phyloP scores from a whole-genome alignment of 1,140 invertebrate genomes.

The Panagrolaimus sp. region DNA sequence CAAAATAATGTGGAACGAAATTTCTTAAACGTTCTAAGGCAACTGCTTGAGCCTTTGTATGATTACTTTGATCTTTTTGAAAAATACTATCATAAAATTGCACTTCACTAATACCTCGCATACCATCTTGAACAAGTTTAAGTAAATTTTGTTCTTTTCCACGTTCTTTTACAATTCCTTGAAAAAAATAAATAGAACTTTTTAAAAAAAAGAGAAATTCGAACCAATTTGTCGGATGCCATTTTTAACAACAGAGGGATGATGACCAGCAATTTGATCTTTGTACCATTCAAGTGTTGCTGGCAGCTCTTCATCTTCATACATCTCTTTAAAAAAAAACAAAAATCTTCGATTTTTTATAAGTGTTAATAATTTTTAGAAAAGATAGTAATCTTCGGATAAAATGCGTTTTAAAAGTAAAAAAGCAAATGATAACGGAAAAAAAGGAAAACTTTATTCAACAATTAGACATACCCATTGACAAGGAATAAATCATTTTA shows the following conservation, averaged over 20 bases:
- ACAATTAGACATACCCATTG: no score
- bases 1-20: conserved; percentile 28
- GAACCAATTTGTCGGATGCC: conserved; percentile 53
- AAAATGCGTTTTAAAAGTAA: no score
- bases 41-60: not conserved
- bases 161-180: conserved; percentile 28
- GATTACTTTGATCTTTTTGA: conserved; percentile 14
- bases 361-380: no score
- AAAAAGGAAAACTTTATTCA: no score
- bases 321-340: not conserved
- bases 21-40: conserved; percentile 6
- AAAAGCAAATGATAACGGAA: no score
- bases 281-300: conserved; percentile 44
- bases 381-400: no score
- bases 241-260: conserved; percentile 53
- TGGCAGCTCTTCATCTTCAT: conserved; percentile 14
- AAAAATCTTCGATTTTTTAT: no score
- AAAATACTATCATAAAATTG: conserved; percentile 17
- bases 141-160: conserved; percentile 21
- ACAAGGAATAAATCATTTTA: no score
- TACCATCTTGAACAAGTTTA: conserved; percentile 41
- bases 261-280: conserved; percentile 57
- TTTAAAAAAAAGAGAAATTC: conserved; percentile 23
- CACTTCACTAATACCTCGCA: conserved; percentile 37
- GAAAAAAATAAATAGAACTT: conserved; percentile 22